Evolutionary conservation across 2,113 vertebrate species (phyloP).

Genomic region (Apeltes quadracus): DNA sequence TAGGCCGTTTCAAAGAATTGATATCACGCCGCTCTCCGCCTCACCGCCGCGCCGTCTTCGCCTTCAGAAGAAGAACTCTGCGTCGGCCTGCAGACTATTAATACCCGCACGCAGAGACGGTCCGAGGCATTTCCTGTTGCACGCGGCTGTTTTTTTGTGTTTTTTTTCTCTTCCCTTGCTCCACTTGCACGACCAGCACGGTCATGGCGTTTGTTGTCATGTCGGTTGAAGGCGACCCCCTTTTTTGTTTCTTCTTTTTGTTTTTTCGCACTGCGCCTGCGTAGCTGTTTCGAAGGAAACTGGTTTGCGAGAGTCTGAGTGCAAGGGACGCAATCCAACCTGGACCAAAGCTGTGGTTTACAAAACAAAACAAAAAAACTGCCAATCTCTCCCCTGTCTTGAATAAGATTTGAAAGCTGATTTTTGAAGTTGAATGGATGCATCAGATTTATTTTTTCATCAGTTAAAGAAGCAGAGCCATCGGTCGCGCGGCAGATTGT

Average conservation of each 20-base stretch:
- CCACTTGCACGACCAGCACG: neutral
- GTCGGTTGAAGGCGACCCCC: slow-evolving; percentile 6
- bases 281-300: slow-evolving; percentile 48
- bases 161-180: neutral
- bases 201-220: neutral
- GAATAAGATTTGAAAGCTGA: neutral
- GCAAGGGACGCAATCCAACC: slow-evolving; percentile 19
- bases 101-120: slow-evolving; percentile 5
- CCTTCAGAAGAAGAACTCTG: neutral
- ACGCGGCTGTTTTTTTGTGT: neutral
- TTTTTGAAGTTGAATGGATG: neutral
- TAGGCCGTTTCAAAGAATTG: neutral
- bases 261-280: slow-evolving; percentile 3
- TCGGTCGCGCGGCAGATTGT: slow-evolving; percentile 31
- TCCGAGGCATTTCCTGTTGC: slow-evolving; percentile 25
- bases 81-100: slow-evolving; percentile 15
- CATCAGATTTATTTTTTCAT: slow-evolving; percentile 30
- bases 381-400: neutral
- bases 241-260: neutral
- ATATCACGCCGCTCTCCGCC: neutral
- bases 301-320: slow-evolving; percentile 19
- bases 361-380: neutral
- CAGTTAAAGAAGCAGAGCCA: slow-evolving; percentile 66
- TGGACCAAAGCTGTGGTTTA: neutral
- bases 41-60: slow-evolving; percentile 6